A percentile compares a stretch with the other conserved stretches of the same genome.
These are phyloP conservation scores for Lethenteron camtschaticum DNA, from an alignment of 2,113 vertebrate genomes.

Conservation along the genomic window DNA sequence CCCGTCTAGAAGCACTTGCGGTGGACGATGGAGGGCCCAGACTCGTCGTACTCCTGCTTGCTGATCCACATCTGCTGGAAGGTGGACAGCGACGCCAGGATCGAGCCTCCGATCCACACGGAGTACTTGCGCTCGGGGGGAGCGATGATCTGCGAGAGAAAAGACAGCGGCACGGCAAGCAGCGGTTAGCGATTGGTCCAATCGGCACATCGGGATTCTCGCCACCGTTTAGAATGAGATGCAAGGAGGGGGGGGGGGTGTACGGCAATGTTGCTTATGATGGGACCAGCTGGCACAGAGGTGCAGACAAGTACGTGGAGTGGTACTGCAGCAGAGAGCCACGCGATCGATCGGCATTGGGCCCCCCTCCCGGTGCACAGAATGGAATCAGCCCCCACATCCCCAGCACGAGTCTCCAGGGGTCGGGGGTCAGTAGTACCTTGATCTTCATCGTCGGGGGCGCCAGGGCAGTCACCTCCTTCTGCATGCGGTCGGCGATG, in stretches of 20 bases:
- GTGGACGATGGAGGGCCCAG: constrained; percentile 42
- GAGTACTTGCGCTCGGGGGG: constrained; percentile 41
- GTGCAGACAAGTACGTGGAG: too few relatives aligned
- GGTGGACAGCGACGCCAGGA: constrained; percentile 40
- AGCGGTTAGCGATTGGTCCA: too few relatives aligned
- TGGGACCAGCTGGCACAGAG: too few relatives aligned
- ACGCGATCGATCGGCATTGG: too few relatives aligned
- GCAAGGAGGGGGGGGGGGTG: too few relatives aligned
- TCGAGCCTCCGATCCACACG: constrained; percentile 40
- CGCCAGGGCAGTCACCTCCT: constrained; percentile 38
- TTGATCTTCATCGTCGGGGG: constrained; percentile 54
- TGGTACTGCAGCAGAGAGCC: too few relatives aligned
- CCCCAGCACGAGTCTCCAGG: too few relatives aligned
- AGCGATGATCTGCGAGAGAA: constrained; percentile 27
- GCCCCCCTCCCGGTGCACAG: too few relatives aligned
- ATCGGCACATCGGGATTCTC: too few relatives aligned
- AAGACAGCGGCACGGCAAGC: not conserved
- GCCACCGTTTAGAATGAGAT: too few relatives aligned
- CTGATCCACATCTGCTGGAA: constrained; percentile 46
- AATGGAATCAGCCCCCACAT: too few relatives aligned
- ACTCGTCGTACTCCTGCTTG: constrained; percentile 37
- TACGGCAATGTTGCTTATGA: too few relatives aligned
- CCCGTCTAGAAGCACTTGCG: constrained; percentile 40
- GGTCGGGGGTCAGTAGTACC: constrained; percentile 15
- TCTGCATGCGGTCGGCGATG: constrained; percentile 45